These are phyloP conservation scores for Clarias batrachus DNA, from an alignment of 2,113 vertebrate genomes.

Conservation along the genomic window DNA sequence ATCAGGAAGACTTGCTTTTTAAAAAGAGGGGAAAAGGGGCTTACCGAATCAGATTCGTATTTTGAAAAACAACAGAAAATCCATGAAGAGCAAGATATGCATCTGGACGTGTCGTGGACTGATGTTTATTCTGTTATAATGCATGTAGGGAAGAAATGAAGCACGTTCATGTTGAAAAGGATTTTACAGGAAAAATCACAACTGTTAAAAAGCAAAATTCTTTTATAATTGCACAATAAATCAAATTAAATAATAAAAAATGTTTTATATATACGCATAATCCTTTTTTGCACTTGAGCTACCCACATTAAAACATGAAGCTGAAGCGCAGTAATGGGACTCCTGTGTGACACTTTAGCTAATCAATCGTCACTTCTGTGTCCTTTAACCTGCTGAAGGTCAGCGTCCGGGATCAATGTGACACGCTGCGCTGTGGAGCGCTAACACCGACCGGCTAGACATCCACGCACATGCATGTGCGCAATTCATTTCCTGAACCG, in stretches of 20 bases:
- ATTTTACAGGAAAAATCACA: no score
- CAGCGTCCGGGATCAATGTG: conserved; percentile 38
- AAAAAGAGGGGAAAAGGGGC: not conserved
- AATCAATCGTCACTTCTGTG: conserved; percentile 7
- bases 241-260: not conserved
- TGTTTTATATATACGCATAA: no score
- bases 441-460: conserved; percentile 1
- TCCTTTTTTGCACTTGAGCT: not conserved
- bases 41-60: not conserved
- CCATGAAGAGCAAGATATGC: not conserved
- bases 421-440: conserved; percentile 18
- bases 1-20: conserved; percentile 18
- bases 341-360: not conserved
- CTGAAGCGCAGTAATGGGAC: conserved; percentile 4
- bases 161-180: not conserved
- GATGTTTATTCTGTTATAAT: not conserved
- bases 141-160: not conserved
- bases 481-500: conserved; percentile 29
- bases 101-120: not conserved
- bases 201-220: no score
- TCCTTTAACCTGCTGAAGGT: conserved; percentile 55
- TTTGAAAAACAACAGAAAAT: not conserved
- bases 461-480: not conserved
- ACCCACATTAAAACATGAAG: not conserved
- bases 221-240: not conserved